Base-by-base conservation (phyloP, 2,888 invertebrate genomes). In the Lithophane socia region DNA sequence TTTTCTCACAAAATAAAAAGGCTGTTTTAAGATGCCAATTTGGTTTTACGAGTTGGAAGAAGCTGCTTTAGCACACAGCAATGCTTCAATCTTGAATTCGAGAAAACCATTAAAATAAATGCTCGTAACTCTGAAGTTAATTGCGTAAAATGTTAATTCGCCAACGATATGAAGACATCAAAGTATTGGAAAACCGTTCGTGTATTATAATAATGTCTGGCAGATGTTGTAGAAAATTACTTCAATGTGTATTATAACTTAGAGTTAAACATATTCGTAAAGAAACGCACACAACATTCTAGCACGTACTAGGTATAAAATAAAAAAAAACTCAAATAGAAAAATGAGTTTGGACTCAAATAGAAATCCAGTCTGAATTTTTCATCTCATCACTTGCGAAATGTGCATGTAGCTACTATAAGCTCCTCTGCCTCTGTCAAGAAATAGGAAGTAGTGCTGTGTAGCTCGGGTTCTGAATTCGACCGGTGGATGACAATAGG, bases 131-230 rank as follows among this genome's bases (percentile, higher is more conserved):
- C 69, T 79, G 77, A 76, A 83, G 73, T 68, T 60, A 75, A 76
- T 83, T 71, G 73, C 78, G 81, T 82, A 80, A 85, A 87, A 85
- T 85, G 79, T 73, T 81, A 82, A 86, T 86, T 83, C 73, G 56
- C 65, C 70, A 71, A 73, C 69, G 71, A 83, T 81, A 85, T 73
- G 61, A 78, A 82, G 79, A 85, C 82, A 87, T 91, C 86, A 87
- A 88, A 89, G 89, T 90, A 91, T 91, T 90, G 86, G 86, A 79
- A 90, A 91, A 88, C 85, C 84, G 81, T 89, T 89, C 89, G 82
- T 83, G 91, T 91, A 90, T 89, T 87, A 90, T 91, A 92, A 92
- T 90, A 89, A 87, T 70, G 65, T 77, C 75, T 84, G 69, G 68
- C 75, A 78, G 76, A 69, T 81, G 75, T 77, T 82, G 83, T 80